Conservation (phyloP, 2,888 invertebrate genomes). For the Danaus chrysippus region DNA sequence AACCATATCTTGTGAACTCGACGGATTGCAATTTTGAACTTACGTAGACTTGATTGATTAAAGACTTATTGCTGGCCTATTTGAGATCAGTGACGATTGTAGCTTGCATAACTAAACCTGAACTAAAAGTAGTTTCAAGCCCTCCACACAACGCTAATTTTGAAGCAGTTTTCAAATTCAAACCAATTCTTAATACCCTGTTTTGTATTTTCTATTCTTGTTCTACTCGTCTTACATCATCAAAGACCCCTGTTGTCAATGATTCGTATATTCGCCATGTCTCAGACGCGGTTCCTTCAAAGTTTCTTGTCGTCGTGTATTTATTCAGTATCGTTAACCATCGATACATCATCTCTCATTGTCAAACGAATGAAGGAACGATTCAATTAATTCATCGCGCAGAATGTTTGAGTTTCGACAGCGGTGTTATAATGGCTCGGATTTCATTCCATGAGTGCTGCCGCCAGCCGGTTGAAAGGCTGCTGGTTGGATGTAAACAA, state of each 20-base stretch:
- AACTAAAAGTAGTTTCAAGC: too few species aligned
- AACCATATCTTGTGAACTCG: not conserved
- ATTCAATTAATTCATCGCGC: slow-evolving; percentile 28
- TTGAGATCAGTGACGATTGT: not conserved
- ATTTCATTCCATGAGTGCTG: not conserved
- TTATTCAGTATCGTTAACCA: slow-evolving; percentile 20
- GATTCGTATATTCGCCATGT: not conserved
- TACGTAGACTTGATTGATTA: too few species aligned
- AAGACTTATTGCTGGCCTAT: not conserved
- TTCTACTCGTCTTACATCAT: too few species aligned
- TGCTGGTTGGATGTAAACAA: not conserved
- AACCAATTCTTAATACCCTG: too few species aligned
- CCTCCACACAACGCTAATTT: too few species aligned
- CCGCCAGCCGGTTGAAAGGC: too few species aligned
- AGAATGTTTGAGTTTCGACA: slow-evolving; percentile 3
- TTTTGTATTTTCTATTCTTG: too few species aligned
- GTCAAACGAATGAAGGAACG: slow-evolving; percentile 25
- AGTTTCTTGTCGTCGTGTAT: not conserved
- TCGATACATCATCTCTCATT: slow-evolving; percentile 26
- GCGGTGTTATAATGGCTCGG: not conserved
- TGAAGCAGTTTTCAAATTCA: too few species aligned
- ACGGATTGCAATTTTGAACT: not conserved
- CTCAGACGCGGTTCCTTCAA: not conserved
- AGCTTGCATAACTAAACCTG: not conserved
- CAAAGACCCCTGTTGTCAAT: too few species aligned